Conservation (phyloP, 2,797 vertebrate species). For the Cyclura pinguis region DNA sequence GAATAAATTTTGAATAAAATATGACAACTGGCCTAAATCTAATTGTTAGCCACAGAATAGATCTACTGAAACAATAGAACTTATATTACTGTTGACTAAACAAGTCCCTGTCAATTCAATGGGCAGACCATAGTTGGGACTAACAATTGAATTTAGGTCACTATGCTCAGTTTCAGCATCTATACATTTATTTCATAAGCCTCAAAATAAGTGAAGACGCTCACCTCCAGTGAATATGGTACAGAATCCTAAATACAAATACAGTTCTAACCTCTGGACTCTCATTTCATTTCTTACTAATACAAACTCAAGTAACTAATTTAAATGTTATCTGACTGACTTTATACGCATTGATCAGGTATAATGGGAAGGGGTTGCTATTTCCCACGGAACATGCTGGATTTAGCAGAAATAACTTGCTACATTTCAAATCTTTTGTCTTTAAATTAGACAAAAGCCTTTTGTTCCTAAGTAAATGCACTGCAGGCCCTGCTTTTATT, state of each 20-base stretch:
- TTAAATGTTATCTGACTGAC: not conserved
- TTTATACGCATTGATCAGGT: not conserved
- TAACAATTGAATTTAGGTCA: not conserved
- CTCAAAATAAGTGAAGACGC: not conserved
- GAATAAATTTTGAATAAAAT: not conserved
- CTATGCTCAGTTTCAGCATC: not conserved
- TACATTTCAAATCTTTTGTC: not conserved
- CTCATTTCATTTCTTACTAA: not conserved
- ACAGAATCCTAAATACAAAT: not conserved
- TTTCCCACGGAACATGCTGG: not conserved
- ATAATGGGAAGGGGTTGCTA: not conserved
- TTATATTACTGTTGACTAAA: too few relatives aligned
- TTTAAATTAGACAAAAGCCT: not conserved
- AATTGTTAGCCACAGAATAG: too few relatives aligned
- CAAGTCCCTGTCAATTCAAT: too few relatives aligned
- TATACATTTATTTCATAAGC: constrained; percentile 33
- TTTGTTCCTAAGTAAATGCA: constrained; percentile 7
- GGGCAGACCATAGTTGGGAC: too few relatives aligned
- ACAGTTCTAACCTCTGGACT: not conserved
- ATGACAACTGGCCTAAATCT: too few relatives aligned
- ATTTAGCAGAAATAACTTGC: constrained; percentile 29
- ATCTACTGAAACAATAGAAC: too few relatives aligned
- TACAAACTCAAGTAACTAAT: not conserved
- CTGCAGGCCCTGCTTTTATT: not conserved
- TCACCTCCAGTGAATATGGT: not conserved